phyloP scores from a whole-genome alignment of 1,140 invertebrate genomes.

The Drosophila punjabiensis region DNA sequence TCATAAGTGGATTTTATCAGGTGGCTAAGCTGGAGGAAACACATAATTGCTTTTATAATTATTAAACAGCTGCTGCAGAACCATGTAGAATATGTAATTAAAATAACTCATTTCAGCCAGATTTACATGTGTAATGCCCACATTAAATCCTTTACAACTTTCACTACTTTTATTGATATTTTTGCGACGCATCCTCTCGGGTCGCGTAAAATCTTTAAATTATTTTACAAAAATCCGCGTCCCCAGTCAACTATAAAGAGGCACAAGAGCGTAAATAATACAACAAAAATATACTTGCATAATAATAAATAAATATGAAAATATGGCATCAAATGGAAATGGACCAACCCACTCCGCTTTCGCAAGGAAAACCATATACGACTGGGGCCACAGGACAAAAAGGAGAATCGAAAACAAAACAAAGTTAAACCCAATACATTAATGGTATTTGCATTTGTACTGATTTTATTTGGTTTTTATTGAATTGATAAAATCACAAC shows the following conservation, averaged over 20 bases:
- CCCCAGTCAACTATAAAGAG: constrained; percentile 69
- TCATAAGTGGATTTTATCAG: constrained; percentile 33
- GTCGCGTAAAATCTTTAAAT: constrained; percentile 38
- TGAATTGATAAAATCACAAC: constrained; percentile 85
- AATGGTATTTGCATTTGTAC: constrained; percentile 85
- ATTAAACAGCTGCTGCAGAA: background rate
- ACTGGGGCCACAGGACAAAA: constrained; percentile 20
- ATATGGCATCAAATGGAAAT: constrained; percentile 58
- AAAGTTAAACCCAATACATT: constrained; percentile 84
- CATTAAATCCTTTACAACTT: background rate
- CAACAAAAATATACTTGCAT: constrained; percentile 47
- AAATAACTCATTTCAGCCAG: constrained; percentile 3
- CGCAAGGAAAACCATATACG: constrained; percentile 33
- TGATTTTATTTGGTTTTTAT: constrained; percentile 85
- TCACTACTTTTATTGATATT: background rate
- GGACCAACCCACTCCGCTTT: constrained; percentile 22
- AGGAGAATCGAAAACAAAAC: constrained; percentile 75
- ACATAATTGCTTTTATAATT: constrained; percentile 29
- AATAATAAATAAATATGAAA: constrained; percentile 75
- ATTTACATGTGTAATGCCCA: constrained; percentile 12
- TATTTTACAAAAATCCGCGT: constrained; percentile 27
- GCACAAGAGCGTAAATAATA: constrained; percentile 71
- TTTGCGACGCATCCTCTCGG: constrained; percentile 3
- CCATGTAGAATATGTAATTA: constrained; percentile 8
- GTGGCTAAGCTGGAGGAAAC: constrained; percentile 19